These are phyloP conservation scores for Oopsacas minuta DNA, from an alignment of 37 sponge, comb jelly and placozoan genomes.

Conservation along the genomic window DNA sequence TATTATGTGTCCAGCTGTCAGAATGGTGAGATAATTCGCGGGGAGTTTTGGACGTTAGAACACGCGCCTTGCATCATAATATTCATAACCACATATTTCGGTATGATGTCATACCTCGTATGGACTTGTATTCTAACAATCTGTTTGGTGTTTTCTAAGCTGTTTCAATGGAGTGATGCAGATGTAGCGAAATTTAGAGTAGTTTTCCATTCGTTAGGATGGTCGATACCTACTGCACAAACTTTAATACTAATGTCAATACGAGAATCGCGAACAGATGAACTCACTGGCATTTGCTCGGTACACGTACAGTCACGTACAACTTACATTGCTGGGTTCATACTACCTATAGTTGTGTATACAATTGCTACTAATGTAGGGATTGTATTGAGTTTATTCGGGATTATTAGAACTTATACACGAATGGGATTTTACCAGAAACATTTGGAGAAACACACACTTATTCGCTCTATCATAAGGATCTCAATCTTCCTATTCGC, in stretches of 20 bases:
- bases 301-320: background rate
- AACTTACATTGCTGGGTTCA: background rate
- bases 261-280: background rate
- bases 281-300: background rate
- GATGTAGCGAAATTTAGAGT: background rate
- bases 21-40: background rate
- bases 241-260: background rate
- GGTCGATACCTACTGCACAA: background rate
- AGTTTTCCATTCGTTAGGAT: background rate
- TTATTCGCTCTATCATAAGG: background rate
- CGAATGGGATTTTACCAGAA: background rate
- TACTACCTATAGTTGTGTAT: background rate
- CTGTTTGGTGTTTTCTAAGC: background rate
- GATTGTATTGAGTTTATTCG: background rate
- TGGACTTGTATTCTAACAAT: background rate
- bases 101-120: background rate
- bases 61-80: background rate
- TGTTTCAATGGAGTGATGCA: background rate
- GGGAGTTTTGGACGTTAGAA: background rate
- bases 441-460: background rate
- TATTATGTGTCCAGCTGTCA: background rate
- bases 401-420: background rate
- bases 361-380: background rate
- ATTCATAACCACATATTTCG: slow-evolving; percentile 5
- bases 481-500: background rate